Evolutionary conservation across 2,113 vertebrate genomes (phyloP).

Genomic region (Sander vitreus): DNA sequence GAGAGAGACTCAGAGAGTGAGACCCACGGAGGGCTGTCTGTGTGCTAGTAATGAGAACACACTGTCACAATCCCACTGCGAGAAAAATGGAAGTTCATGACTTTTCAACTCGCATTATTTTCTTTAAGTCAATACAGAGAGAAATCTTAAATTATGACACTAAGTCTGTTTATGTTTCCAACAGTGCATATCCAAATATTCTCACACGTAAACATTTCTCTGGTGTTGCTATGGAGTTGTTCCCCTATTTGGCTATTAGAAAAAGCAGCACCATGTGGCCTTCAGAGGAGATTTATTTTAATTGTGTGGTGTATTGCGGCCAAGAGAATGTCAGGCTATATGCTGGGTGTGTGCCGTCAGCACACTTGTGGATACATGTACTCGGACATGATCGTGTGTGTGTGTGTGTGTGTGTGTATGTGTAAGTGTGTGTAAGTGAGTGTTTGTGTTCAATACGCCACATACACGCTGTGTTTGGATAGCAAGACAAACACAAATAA

Average conservation of each 20-base stretch:
- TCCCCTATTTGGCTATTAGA: conserved; percentile 63
- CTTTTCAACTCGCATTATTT: conserved; percentile 73
- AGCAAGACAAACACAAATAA: conserved; percentile 74
- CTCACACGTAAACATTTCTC: conserved; percentile 66
- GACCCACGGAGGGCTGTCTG: conserved; percentile 71
- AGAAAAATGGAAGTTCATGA: conserved; percentile 79
- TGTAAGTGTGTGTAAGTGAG: conserved; percentile 41
- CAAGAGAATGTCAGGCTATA: conserved; percentile 60
- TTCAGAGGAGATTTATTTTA: conserved; percentile 74
- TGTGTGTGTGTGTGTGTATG: conserved; percentile 48
- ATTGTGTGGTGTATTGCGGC: conserved; percentile 71
- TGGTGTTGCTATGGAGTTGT: conserved; percentile 73
- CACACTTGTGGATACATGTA: conserved; percentile 73
- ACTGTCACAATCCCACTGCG: conserved; percentile 78
- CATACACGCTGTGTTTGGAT: conserved; percentile 66
- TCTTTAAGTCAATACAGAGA: conserved; percentile 71
- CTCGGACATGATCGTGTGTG: conserved; percentile 52
- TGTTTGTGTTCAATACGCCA: conserved; percentile 57
- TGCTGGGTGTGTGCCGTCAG: conserved; percentile 67
- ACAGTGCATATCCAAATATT: conserved; percentile 61
- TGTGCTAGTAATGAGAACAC: conserved; percentile 80
- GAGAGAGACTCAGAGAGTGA: conserved; percentile 71
- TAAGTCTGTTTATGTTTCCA: conserved; percentile 67
- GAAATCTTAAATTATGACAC: conserved; percentile 71
- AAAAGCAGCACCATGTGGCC: conserved; percentile 65